phyloP scores from a whole-genome alignment of 2,113 vertebrate genomes.

The Rhinolophus sinicus region DNA sequence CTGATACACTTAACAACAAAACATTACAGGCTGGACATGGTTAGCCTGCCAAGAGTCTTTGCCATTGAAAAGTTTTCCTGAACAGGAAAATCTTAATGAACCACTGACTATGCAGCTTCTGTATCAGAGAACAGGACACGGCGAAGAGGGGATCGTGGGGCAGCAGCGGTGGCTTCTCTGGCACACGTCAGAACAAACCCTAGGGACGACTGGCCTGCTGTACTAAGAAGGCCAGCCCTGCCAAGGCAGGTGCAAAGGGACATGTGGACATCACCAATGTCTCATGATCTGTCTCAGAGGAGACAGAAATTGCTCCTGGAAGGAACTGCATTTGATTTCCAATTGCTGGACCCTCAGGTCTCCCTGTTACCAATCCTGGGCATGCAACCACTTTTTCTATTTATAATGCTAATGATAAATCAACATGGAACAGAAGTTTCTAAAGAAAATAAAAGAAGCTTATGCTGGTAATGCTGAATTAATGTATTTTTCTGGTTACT shows the following conservation, averaged over 20 bases:
- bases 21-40: background rate
- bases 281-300: background rate
- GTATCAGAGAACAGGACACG: background rate
- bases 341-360: background rate
- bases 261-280: background rate
- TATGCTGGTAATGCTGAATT: constrained; percentile 50
- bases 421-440: constrained; percentile 62
- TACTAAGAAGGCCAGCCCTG: background rate
- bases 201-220: background rate
- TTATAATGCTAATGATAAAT: constrained; percentile 56
- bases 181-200: background rate
- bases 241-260: background rate
- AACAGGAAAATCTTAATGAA: background rate
- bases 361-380: background rate
- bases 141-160: background rate
- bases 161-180: background rate
- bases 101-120: background rate
- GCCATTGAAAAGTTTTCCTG: background rate
- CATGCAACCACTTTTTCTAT: constrained; percentile 15
- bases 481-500: constrained; percentile 58
- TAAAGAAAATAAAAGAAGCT: constrained; percentile 20
- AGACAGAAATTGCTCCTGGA: background rate
- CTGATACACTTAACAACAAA: background rate
- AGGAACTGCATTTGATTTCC: background rate
- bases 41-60: background rate